These are phyloP conservation scores for Stichopus chloronotus DNA, from an alignment of 35 echinoderm and acorn worm genomes.

Conservation along the genomic window DNA sequence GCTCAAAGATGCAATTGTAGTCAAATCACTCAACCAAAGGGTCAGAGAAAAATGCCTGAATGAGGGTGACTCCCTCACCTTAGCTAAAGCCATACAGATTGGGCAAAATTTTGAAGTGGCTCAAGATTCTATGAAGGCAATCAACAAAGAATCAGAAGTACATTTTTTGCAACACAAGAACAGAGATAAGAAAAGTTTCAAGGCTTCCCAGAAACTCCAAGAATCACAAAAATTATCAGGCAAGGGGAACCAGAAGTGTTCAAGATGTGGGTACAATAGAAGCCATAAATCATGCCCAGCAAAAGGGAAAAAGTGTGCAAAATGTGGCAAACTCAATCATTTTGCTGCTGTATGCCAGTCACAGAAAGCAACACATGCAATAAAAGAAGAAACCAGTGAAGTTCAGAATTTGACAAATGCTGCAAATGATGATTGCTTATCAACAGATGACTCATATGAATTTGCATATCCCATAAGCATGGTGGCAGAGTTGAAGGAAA, in stretches of 20 bases:
- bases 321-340: constrained; percentile 68
- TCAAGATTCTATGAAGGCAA: constrained; percentile 38
- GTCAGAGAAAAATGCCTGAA: constrained; percentile 83
- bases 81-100: constrained; percentile 51
- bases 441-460: neutral
- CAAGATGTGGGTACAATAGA: constrained; percentile 57
- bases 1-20: constrained; percentile 71
- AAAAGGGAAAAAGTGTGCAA: constrained; percentile 47
- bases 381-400: neutral
- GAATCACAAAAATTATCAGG: neutral
- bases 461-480: neutral
- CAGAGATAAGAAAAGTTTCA: neutral
- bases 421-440: neutral
- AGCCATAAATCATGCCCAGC: constrained; percentile 74
- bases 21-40: neutral
- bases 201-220: neutral
- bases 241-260: constrained; percentile 55
- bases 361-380: constrained; percentile 9
- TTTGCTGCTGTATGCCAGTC: constrained; percentile 73
- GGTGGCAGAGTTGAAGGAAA: neutral
- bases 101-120: constrained; percentile 53
- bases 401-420: neutral
- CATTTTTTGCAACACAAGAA: constrained; percentile 7
- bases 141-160: constrained; percentile 29
- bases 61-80: constrained; percentile 63